Conservation (phyloP, 2,888 invertebrate genomes). For the Thereva nobilitata region DNA sequence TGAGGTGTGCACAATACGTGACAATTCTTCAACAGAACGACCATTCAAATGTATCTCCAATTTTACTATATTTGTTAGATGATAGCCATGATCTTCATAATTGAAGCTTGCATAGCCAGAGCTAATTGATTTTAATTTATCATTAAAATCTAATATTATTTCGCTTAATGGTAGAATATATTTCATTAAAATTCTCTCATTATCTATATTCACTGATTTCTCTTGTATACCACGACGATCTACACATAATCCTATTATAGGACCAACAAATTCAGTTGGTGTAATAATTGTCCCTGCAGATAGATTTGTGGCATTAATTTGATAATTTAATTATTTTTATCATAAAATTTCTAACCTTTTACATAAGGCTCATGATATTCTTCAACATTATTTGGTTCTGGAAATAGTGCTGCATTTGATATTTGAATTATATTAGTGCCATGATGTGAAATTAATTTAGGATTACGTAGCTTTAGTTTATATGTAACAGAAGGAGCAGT, state of each 20-base stretch:
- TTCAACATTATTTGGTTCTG: slow-evolving; percentile 67
- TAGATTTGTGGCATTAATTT: slow-evolving; percentile 40
- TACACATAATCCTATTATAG: slow-evolving; percentile 72
- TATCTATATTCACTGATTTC: slow-evolving; percentile 78
- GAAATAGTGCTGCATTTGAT: slow-evolving; percentile 77
- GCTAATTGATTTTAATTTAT: slow-evolving; percentile 82
- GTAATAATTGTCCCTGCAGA: slow-evolving; percentile 82
- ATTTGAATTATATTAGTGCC: slow-evolving; percentile 66
- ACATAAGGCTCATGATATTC: slow-evolving; percentile 88
- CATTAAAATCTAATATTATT: slow-evolving; percentile 94
- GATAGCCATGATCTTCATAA: slow-evolving; percentile 87
- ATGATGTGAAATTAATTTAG: slow-evolving; percentile 70
- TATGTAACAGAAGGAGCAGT: slow-evolving; percentile 88
- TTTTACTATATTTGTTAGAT: slow-evolving; percentile 75
- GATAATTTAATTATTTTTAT: not conserved
- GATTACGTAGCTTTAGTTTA: slow-evolving; percentile 72
- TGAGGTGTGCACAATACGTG: slow-evolving; percentile 75
- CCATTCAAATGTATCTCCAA: slow-evolving; percentile 77
- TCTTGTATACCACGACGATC: slow-evolving; percentile 69
- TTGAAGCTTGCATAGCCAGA: slow-evolving; percentile 97
- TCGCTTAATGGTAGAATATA: slow-evolving; percentile 88
- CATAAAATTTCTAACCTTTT: slow-evolving; percentile 62
- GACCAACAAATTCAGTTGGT: slow-evolving; percentile 74
- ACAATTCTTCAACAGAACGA: slow-evolving; percentile 78
- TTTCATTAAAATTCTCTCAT: slow-evolving; percentile 78